Percentiles rank a stretch among this genome's conserved stretches.
phyloP scores from a whole-genome alignment of 1,140 invertebrate species.

The Papilio xuthus region DNA sequence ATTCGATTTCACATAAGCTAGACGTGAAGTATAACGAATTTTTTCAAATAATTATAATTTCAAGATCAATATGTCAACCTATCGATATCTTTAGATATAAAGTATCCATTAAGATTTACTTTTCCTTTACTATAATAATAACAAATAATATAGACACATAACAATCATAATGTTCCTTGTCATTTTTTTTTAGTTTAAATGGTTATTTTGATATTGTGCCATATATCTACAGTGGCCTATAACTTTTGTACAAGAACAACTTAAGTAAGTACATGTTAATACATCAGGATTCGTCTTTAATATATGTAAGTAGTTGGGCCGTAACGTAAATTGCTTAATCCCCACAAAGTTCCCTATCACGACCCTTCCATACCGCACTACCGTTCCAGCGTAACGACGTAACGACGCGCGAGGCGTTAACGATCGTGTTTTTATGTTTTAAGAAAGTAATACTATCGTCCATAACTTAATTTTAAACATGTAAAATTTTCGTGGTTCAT shows the following conservation, averaged over 20 bases:
- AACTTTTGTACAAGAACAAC: neutral
- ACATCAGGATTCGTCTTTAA: constrained; percentile 25
- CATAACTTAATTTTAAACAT: neutral
- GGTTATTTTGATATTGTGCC: neutral
- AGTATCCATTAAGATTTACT: neutral
- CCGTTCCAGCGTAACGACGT: constrained; percentile 36
- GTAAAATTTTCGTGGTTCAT: neutral
- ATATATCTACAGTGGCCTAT: neutral
- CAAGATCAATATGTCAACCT: neutral
- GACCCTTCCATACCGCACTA: constrained; percentile 43
- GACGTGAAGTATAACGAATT: constrained; percentile 46
- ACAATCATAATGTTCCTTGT: neutral
- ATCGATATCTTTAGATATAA: neutral
- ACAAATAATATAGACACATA: neutral
- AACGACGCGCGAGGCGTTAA: constrained; percentile 48
- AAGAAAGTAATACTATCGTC: constrained; percentile 39
- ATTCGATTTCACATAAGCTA: constrained; percentile 59
- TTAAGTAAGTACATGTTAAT: constrained; percentile 30
- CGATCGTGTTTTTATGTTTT: constrained; percentile 51
- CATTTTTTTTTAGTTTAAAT: neutral
- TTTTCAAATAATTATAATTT: neutral
- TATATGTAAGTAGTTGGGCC: constrained; percentile 18
- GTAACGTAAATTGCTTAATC: constrained; percentile 46
- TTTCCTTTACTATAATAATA: neutral
- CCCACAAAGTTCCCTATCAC: constrained; percentile 39